Base-by-base conservation (phyloP, 2,797 vertebrate genomes). In the Sarcophilus harrisii region DNA sequence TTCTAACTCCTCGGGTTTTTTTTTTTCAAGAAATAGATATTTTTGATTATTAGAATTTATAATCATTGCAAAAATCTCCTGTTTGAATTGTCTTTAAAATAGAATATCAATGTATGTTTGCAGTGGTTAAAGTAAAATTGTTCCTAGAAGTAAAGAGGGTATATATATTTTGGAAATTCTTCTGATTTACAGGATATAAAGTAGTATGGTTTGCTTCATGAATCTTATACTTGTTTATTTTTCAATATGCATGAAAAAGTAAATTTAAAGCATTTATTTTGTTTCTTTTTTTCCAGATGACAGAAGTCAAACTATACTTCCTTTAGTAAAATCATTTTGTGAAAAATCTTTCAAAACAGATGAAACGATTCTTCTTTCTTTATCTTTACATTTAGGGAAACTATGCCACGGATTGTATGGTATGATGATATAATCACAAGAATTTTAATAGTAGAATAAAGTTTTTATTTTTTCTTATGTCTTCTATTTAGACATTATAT, bases 301-400 rank as follows among this genome's bases (percentile, higher is more conserved):
- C 98, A 99, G 99, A 96, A 99, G 99, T 97, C 99, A 99, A 96
- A 99, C 99, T 28, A 98, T 99, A 95, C 99, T 99, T 97, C 99
- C 99, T 0, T 98, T 99, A 98, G 99, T 99, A 98, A 99, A 99
- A 98, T 99, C 99, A 0, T 99, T 99, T 97, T 99, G 99, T 95
- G 99, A 99, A 97, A 99, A 99, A 96, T 99, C 99, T 96, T 99
- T 99, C 98, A 99, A 99, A 98, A 98, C 98, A 58, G 99, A 99
- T 91, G 99, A 99, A 98, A 99, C 99, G 16, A 98, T 99, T 91
- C 97, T 99, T 96, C 98, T 99, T 52, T 99, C 99, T 38, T 98
- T 99, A 98, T 99, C 99, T 1, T 99, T 99, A 96, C 99, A 99
- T 98, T 99, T 99, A 98, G 99, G 99, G 96, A 99, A 99, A 98